These are phyloP conservation scores for Corythucha ciliata DNA, from an alignment of 2,888 invertebrate species.

Conservation along the genomic window DNA sequence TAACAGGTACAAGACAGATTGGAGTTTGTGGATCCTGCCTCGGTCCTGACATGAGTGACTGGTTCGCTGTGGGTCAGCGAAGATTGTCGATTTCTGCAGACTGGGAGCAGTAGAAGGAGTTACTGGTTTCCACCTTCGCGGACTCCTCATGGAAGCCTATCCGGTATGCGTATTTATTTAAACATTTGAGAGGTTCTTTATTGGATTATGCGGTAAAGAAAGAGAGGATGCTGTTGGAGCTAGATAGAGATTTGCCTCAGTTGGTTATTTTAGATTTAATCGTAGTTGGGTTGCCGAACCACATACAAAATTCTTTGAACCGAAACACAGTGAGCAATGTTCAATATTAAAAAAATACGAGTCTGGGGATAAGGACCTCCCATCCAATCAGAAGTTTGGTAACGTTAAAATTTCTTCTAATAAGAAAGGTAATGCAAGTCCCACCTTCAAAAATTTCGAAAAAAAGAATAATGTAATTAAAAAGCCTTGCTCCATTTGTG, in stretches of 20 bases:
- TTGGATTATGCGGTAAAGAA: conserved; percentile 20
- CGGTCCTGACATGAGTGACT: conserved; percentile 15
- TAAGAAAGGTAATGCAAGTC: conserved; percentile 12
- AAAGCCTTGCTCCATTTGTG: conserved; percentile 18
- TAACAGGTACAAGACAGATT: conserved; percentile 18
- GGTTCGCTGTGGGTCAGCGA: conserved; percentile 11
- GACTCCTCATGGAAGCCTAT: conserved; percentile 15
- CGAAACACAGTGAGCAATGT: conserved; percentile 10
- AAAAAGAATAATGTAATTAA: conserved; percentile 10
- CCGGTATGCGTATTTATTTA: conserved; percentile 17
- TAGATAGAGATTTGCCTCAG: conserved; percentile 15
- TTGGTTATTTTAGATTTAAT: conserved; percentile 10
- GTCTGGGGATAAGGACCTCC: conserved; percentile 13
- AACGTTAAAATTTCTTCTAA: conserved; percentile 15
- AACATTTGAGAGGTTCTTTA: conserved; percentile 15
- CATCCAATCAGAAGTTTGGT: conserved; percentile 11
- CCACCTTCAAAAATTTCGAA: conserved; percentile 13
- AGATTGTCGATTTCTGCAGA: conserved; percentile 15
- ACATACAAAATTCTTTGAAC: conserved; percentile 17
- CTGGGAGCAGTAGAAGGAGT: conserved; percentile 18
- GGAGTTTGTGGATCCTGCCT: conserved; percentile 14
- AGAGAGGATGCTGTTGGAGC: conserved; percentile 16
- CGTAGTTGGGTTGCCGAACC: conserved; percentile 16
- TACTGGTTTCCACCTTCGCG: conserved; percentile 13
- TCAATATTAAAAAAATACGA: conserved; percentile 15